A percentile compares a stretch with the other conserved stretches of the same genome.
Conservation (phyloP, 2,797 vertebrate genomes). For the Falco concolor region DNA sequence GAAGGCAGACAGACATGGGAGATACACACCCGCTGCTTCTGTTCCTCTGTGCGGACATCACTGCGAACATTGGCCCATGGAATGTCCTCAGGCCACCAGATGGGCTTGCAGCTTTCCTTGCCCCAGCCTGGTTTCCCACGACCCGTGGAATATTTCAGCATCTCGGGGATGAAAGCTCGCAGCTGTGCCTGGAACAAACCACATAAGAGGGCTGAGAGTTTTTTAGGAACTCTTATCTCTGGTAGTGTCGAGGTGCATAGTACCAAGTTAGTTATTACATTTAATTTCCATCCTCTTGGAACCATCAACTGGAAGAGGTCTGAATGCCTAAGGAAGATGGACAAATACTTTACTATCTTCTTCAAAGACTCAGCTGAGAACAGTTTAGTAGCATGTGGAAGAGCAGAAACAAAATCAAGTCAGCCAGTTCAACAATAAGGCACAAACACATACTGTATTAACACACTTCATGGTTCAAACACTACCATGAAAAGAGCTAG, state of each 20-base stretch:
- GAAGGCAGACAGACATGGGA: not conserved
- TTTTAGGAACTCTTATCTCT: not conserved
- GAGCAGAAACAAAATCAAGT: not conserved
- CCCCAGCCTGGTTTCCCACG: conserved; percentile 98
- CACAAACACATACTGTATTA: not conserved
- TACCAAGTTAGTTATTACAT: rapidly evolving
- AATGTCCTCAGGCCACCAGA: conserved; percentile 99
- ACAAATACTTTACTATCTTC: not conserved
- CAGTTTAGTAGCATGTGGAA: not conserved
- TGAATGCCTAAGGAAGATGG: not conserved
- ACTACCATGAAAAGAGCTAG: rapidly evolving
- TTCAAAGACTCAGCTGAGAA: not conserved
- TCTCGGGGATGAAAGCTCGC: conserved; percentile 97
- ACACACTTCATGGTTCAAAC: not conserved
- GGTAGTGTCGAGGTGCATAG: not conserved
- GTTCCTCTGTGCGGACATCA: conserved; percentile 95
- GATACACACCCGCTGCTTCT: conserved; percentile 89
- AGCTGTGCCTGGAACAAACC: conserved; percentile 85
- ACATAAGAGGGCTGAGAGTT: rapidly evolving
- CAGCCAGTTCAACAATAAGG: not conserved
- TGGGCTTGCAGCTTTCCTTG: conserved; percentile 96
- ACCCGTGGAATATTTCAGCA: conserved; percentile 98
- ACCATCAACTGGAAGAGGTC: not conserved
- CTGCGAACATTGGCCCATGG: conserved; percentile 98
- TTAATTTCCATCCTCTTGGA: not conserved